Conservation (phyloP, 2,797 vertebrate genomes). For the Cirrhinus molitorella region DNA sequence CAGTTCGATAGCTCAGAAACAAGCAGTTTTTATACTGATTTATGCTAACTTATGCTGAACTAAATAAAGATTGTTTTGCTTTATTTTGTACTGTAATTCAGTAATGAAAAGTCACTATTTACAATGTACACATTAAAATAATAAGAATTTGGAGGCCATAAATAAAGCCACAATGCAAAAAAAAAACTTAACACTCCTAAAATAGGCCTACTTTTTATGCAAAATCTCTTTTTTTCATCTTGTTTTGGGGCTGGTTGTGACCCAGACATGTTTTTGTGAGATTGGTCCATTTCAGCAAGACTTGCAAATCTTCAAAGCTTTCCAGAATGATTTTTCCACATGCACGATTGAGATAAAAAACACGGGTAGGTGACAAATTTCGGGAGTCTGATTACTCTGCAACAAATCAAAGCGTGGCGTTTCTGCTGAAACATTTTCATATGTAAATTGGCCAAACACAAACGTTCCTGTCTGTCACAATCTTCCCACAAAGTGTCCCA, state of each 20-base stretch:
- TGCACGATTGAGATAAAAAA: conserved; percentile 10
- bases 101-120: not conserved
- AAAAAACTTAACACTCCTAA: not conserved
- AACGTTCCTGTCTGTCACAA: conserved; percentile 36
- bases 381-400: conserved; percentile 6
- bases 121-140: not conserved
- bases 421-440: not conserved
- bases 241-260: conserved; percentile 38
- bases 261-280: conserved; percentile 42
- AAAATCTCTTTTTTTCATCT: not conserved
- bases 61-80: not conserved
- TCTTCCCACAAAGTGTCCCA: conserved; percentile 33
- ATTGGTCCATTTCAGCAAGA: not conserved
- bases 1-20: not conserved
- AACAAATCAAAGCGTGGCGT: conserved; percentile 28
- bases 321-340: not conserved
- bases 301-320: not conserved
- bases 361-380: not conserved
- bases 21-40: not conserved
- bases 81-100: not conserved
- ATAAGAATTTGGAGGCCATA: not conserved
- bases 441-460: not conserved
- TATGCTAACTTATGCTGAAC: not conserved
- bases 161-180: not conserved
- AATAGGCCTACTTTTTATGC: not conserved